phyloP scores from a whole-genome alignment of 2,888 invertebrate species.

The Drosophila diplacantha region DNA sequence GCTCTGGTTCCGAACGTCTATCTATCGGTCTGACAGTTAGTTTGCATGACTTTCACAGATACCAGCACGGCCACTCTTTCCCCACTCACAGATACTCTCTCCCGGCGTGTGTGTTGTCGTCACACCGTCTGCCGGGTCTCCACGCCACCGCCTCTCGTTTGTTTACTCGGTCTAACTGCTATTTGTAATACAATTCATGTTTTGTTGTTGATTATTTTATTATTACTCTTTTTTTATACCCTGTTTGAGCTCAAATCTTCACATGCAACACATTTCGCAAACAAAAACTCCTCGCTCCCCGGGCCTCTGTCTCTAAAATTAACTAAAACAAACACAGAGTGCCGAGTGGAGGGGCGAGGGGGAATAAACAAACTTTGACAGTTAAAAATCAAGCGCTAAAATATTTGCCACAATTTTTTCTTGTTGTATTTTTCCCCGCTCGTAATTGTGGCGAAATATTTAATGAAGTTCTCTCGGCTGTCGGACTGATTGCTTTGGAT shows the following conservation, averaged over 20 bases:
- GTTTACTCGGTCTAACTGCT: slow-evolving; percentile 67
- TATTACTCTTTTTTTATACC: slow-evolving; percentile 49
- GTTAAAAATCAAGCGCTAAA: slow-evolving; percentile 51
- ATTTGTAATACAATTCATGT: slow-evolving; percentile 66
- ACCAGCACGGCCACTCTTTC: slow-evolving; percentile 3
- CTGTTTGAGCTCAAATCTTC: slow-evolving; percentile 65
- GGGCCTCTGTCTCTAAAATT: slow-evolving; percentile 47
- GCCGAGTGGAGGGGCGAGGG: neutral
- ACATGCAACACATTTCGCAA: slow-evolving; percentile 57
- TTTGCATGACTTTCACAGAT: slow-evolving; percentile 58
- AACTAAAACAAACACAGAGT: slow-evolving; percentile 45
- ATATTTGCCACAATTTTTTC: slow-evolving; percentile 39
- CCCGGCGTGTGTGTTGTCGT: slow-evolving; percentile 54
- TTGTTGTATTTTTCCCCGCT: slow-evolving; percentile 19
- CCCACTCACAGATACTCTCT: slow-evolving; percentile 17
- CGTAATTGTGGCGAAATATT: slow-evolving; percentile 59
- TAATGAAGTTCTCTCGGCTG: slow-evolving; percentile 62
- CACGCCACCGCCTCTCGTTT: slow-evolving; percentile 34
- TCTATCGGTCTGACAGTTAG: slow-evolving; percentile 47
- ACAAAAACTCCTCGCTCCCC: neutral
- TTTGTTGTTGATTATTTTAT: slow-evolving; percentile 67
- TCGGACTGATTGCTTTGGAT: slow-evolving; percentile 38
- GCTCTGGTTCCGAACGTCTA: slow-evolving; percentile 33
- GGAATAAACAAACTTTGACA: slow-evolving; percentile 62
- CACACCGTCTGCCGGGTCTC: slow-evolving; percentile 57